These are phyloP conservation scores for Tortricodes alternella DNA, from an alignment of 2,888 invertebrate genomes.

Conservation along the genomic window DNA sequence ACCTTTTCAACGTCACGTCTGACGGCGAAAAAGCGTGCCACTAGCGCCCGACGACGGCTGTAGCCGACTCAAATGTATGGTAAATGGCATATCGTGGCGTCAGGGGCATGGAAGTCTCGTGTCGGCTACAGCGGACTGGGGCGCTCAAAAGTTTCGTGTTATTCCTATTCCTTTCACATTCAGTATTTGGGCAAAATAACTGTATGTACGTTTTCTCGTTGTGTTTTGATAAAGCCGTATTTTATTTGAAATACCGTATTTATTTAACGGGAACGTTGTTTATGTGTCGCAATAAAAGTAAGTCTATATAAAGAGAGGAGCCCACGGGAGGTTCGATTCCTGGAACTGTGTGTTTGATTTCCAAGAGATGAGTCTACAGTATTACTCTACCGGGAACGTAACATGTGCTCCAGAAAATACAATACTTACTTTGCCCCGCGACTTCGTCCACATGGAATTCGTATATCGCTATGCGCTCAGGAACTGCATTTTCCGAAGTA, in stretches of 20 bases:
- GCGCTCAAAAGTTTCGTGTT: too few relatives aligned
- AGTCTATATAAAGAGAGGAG: constrained; percentile 15
- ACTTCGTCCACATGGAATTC: too few relatives aligned
- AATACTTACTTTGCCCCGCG: neutral
- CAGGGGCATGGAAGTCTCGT: too few relatives aligned
- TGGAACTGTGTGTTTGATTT: constrained; percentile 31
- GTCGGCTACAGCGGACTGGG: too few relatives aligned
- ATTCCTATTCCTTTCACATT: neutral
- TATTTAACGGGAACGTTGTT: constrained; percentile 10
- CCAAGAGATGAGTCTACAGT: constrained; percentile 28
- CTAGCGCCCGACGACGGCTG: too few relatives aligned
- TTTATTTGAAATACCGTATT: neutral
- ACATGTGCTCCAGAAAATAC: neutral
- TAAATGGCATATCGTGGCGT: too few relatives aligned
- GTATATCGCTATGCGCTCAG: too few relatives aligned
- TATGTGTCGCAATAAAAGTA: constrained; percentile 11
- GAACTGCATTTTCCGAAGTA: too few relatives aligned
- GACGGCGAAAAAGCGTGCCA: too few relatives aligned
- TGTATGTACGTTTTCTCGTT: constrained; percentile 3
- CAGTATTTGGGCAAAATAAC: neutral
- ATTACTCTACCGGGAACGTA: constrained; percentile 1
- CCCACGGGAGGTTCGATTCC: constrained; percentile 28
- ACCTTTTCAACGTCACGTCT: neutral
- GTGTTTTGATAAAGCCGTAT: constrained; percentile 3
- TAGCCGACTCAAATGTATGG: too few relatives aligned